Evolutionary conservation across 2,888 invertebrate species (phyloP).

Genomic region (Leuctra nigra): DNA sequence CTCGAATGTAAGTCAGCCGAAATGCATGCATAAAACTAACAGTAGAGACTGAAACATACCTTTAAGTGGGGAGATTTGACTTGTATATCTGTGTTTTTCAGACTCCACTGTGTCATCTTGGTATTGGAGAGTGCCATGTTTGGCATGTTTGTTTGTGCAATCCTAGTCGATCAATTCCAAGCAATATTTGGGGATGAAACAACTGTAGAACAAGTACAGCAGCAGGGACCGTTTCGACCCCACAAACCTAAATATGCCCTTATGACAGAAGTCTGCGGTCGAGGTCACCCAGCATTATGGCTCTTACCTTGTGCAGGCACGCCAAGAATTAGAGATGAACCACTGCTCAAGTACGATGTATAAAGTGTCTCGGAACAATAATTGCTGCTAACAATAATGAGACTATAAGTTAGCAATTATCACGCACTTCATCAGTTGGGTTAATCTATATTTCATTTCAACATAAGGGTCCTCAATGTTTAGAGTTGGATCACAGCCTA

Average conservation of each 20-base stretch:
- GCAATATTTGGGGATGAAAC: slow-evolving; percentile 81
- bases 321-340: slow-evolving; percentile 39
- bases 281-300: slow-evolving; percentile 65
- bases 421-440: too few species aligned
- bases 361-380: too few species aligned
- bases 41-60: neutral
- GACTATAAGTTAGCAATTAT: too few species aligned
- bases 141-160: slow-evolving; percentile 81
- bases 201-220: slow-evolving; percentile 68
- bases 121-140: slow-evolving; percentile 76
- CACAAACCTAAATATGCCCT: slow-evolving; percentile 52
- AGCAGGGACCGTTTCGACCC: slow-evolving; percentile 55
- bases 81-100: slow-evolving; percentile 39
- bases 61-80: slow-evolving; percentile 11
- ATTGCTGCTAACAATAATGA: too few species aligned
- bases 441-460: too few species aligned
- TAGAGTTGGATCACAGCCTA: too few species aligned
- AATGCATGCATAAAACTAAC: too few species aligned
- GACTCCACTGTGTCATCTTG: slow-evolving; percentile 76
- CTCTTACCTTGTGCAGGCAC: slow-evolving; percentile 59
- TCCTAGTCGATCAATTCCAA: slow-evolving; percentile 79
- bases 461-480: too few species aligned
- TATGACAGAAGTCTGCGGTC: slow-evolving; percentile 70
- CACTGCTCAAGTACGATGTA: slow-evolving; percentile 41
- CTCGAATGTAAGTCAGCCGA: slow-evolving; percentile 66